phyloP scores from a whole-genome alignment of 2,797 vertebrate genomes.

The Neostethus bicornis region DNA sequence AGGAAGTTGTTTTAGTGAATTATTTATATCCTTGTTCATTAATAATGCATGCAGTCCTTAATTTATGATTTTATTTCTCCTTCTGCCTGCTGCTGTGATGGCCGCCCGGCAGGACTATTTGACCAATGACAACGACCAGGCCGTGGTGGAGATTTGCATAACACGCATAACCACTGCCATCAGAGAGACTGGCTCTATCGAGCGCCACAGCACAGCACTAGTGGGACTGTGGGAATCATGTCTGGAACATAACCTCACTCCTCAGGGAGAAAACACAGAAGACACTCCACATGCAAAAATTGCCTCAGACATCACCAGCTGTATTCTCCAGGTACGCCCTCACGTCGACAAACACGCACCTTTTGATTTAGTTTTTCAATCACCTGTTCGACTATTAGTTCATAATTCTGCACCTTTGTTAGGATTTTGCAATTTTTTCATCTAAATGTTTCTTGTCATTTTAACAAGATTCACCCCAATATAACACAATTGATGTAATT shows the following conservation, averaged over 20 bases:
- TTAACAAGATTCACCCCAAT: too few relatives aligned
- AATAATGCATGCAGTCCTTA: constrained; percentile 32
- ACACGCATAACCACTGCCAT: constrained; percentile 94
- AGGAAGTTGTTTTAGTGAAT: constrained; percentile 25
- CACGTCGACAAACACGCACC: constrained; percentile 3
- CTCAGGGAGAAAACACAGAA: constrained; percentile 84
- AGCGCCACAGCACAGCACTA: constrained; percentile 86
- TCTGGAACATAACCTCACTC: constrained; percentile 89
- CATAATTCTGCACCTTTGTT: too few relatives aligned
- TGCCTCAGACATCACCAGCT: constrained; percentile 96
- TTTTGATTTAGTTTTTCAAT: too few relatives aligned
- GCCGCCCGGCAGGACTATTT: constrained; percentile 88
- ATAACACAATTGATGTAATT: too few relatives aligned
- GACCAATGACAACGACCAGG: constrained; percentile 94
- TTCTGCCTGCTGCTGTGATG: constrained; percentile 24
- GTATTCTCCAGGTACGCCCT: constrained; percentile 89
- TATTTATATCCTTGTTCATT: constrained; percentile 40
- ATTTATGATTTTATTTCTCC: constrained; percentile 26
- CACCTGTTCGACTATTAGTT: too few relatives aligned
- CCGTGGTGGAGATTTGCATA: constrained; percentile 96
- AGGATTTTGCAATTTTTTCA: too few relatives aligned
- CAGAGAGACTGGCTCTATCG: constrained; percentile 89
- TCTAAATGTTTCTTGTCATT: too few relatives aligned
- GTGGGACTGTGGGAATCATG: constrained; percentile 95
- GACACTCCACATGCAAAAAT: constrained; percentile 95